Conservation (phyloP, 2,888 invertebrate species). For the Cephalotes varians region DNA sequence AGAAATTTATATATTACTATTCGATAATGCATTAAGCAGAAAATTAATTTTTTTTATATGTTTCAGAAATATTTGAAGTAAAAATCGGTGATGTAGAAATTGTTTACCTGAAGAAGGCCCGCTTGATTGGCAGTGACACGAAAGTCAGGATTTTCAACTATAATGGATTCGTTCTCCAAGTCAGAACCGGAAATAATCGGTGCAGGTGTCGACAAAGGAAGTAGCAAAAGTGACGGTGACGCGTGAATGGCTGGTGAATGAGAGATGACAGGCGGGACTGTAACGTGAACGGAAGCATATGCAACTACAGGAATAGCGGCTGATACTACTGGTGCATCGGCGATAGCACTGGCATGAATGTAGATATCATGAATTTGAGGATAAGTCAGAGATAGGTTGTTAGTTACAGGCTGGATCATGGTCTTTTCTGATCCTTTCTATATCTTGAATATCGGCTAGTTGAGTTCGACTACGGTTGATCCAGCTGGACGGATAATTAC, state of each 20-base stretch:
- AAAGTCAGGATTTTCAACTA: slow-evolving; percentile 7
- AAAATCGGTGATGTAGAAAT: background rate
- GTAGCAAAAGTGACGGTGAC: slow-evolving; percentile 1
- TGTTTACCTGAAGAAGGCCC: background rate
- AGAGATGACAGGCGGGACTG: background rate
- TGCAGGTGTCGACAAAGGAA: background rate
- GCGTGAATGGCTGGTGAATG: background rate
- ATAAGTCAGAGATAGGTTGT: background rate
- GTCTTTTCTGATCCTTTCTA: background rate
- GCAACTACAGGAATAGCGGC: background rate
- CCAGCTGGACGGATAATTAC: slow-evolving; percentile 88
- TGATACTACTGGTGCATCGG: background rate
- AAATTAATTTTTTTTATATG: background rate
- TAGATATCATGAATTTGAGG: background rate
- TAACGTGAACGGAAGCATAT: background rate
- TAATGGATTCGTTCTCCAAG: slow-evolving; percentile 1
- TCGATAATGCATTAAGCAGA: background rate
- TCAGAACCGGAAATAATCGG: background rate
- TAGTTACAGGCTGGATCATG: background rate
- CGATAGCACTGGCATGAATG: background rate
- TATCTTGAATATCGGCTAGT: background rate
- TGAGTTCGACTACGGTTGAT: slow-evolving; percentile 87
- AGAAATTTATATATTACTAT: background rate
- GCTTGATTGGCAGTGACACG: background rate
- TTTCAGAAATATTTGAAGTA: background rate